These are phyloP conservation scores for Linurgus olivaceus DNA, from an alignment of 2,797 vertebrate genomes.

Conservation along the genomic window DNA sequence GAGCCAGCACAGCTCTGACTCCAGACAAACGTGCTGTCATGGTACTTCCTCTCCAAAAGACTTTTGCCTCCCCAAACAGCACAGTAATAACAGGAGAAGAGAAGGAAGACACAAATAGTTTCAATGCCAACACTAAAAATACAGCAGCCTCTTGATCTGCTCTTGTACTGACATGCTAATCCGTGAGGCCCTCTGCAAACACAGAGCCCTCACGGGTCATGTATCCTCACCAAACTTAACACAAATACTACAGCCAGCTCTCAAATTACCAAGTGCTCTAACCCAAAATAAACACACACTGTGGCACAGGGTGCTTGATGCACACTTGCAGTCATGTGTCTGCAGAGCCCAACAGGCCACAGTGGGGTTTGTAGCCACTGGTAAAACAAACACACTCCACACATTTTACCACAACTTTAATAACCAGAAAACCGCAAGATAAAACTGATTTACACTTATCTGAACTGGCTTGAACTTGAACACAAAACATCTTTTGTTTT, in stretches of 20 bases:
- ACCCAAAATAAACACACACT: constrained; percentile 13
- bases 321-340: neutral
- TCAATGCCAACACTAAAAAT: neutral
- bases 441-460: neutral
- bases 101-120: neutral
- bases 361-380: neutral
- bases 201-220: neutral
- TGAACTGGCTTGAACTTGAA: neutral
- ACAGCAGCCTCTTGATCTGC: neutral
- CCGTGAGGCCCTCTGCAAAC: neutral
- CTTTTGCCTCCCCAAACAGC: neutral
- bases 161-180: neutral
- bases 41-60: neutral
- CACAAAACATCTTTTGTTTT: neutral
- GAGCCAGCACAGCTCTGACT: neutral
- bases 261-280: neutral
- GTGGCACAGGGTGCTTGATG: neutral
- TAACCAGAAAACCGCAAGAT: constrained; percentile 21
- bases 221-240: neutral
- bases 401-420: neutral
- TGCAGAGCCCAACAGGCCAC: neutral
- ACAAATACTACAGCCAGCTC: neutral
- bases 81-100: neutral
- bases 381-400: neutral
- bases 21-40: neutral